A percentile compares a stretch with the other conserved stretches of the same genome.
phyloP scores from a whole-genome alignment of 2,797 vertebrate genomes.

The Rhinoraja longicauda region DNA sequence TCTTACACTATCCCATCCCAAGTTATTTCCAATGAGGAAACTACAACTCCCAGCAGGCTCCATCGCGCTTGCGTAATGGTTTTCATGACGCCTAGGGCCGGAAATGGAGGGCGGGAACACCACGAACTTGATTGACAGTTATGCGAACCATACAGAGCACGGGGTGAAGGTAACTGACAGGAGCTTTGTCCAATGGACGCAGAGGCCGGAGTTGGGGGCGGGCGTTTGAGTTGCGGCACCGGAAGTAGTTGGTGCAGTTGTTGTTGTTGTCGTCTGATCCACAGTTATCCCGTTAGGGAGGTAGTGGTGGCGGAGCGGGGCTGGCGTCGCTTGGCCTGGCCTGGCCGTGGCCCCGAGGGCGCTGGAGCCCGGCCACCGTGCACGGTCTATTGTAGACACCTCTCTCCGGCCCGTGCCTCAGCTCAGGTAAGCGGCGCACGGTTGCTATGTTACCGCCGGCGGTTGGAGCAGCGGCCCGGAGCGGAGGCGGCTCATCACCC shows the following conservation, averaged over 20 bases:
- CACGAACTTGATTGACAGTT: background rate
- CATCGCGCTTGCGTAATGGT: background rate
- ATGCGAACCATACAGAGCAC: accelerated
- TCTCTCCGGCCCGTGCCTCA: background rate
- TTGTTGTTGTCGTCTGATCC: background rate
- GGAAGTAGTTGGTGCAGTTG: background rate
- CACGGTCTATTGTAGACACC: too few relatives aligned
- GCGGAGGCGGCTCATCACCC: too few relatives aligned
- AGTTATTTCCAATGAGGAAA: background rate
- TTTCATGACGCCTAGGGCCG: accelerated
- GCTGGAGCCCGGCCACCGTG: too few relatives aligned
- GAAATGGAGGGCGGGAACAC: background rate
- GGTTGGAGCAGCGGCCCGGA: background rate
- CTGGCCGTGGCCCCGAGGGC: too few relatives aligned
- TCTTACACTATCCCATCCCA: too few relatives aligned
- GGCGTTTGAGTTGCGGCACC: background rate
- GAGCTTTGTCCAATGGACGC: background rate
- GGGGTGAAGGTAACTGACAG: background rate
- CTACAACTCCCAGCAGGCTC: background rate
- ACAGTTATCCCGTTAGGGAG: background rate
- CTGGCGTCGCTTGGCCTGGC: too few relatives aligned
- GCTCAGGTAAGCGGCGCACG: background rate
- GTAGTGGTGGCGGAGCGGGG: background rate
- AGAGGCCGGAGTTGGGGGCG: background rate
- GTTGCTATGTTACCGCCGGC: slow-evolving; percentile 5